Conservation (phyloP, 2,113 vertebrate species). For the Catagonus wagneri region DNA sequence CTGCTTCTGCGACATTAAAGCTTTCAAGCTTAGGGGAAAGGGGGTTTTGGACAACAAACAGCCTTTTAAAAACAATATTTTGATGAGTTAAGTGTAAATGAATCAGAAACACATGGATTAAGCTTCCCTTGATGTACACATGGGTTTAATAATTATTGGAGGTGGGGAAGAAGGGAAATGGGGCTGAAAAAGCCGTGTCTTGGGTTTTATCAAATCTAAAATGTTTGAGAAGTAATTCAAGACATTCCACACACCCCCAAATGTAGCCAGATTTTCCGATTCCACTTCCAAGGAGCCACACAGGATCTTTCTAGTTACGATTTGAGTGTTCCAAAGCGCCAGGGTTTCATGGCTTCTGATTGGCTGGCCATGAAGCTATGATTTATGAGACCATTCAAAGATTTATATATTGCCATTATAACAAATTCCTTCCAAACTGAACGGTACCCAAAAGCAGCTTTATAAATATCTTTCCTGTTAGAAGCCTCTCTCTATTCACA, state of each 20-base stretch:
- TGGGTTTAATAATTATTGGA: conserved; percentile 82
- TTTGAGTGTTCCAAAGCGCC: not conserved
- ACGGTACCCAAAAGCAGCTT: conserved; percentile 74
- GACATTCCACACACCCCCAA: conserved; percentile 80
- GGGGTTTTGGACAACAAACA: conserved; percentile 80
- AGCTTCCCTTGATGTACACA: conserved; percentile 81
- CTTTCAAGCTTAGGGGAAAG: conserved; percentile 78
- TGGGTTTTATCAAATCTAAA: conserved; percentile 85
- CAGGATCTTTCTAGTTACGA: conserved; percentile 78
- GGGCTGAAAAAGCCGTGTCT: conserved; percentile 74
- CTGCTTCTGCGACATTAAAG: conserved; percentile 73
- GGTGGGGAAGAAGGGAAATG: conserved; percentile 30
- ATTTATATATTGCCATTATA: conserved; percentile 83
- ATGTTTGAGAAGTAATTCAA: conserved; percentile 83
- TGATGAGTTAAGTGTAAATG: conserved; percentile 86
- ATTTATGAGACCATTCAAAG: conserved; percentile 79
- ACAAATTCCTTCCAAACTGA: conserved; percentile 80
- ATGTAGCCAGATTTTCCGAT: conserved; percentile 81
- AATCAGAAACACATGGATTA: conserved; percentile 86
- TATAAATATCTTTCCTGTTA: conserved; percentile 82
- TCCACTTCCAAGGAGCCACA: conserved; percentile 76
- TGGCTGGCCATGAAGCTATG: conserved; percentile 59
- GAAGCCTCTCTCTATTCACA: conserved; percentile 76
- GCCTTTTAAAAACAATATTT: conserved; percentile 84
- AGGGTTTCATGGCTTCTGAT: conserved; percentile 64